A percentile compares a stretch with the other conserved stretches of the same genome.
phyloP scores from a whole-genome alignment of 1,140 invertebrate genomes.

The Thrips palmi region DNA sequence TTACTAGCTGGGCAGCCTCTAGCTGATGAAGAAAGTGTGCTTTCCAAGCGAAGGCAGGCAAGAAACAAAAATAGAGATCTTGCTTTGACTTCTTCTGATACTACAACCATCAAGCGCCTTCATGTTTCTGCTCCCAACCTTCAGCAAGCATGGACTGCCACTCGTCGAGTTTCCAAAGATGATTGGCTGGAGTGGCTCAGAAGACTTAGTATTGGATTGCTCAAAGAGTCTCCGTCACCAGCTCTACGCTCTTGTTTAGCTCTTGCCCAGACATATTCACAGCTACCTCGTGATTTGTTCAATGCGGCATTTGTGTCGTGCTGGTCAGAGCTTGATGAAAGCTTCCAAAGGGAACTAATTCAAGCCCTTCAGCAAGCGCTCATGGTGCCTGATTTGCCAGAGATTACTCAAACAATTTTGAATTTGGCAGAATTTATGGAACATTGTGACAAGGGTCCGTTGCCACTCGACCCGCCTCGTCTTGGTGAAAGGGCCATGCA shows the following conservation, averaged over 20 bases:
- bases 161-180: conserved; percentile 80
- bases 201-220: conserved; percentile 73
- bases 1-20: conserved; percentile 41
- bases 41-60: conserved; percentile 29
- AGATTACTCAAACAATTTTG: conserved; percentile 92
- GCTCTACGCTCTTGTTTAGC: conserved; percentile 79
- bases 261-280: conserved; percentile 84
- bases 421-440: conserved; percentile 99
- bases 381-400: conserved; percentile 81
- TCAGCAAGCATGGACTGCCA: conserved; percentile 78
- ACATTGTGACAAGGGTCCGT: conserved; percentile 90
- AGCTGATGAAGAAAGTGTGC: conserved; percentile 43
- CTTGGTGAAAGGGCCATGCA: conserved; percentile 61
- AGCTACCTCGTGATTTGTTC: conserved; percentile 85
- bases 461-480: conserved; percentile 75
- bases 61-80: conserved; percentile 37
- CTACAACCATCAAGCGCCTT: conserved; percentile 26
- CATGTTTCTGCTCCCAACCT: conserved; percentile 68
- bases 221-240: conserved; percentile 91
- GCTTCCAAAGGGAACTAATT: conserved; percentile 72
- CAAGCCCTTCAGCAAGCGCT: conserved; percentile 75
- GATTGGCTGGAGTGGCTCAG: conserved; percentile 97
- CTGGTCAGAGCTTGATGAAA: conserved; percentile 83
- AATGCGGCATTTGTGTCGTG: conserved; percentile 98
- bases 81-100: conserved; percentile 20